Base-by-base conservation (phyloP, 1,140 invertebrate species). In the Bemisia tabaci region DNA sequence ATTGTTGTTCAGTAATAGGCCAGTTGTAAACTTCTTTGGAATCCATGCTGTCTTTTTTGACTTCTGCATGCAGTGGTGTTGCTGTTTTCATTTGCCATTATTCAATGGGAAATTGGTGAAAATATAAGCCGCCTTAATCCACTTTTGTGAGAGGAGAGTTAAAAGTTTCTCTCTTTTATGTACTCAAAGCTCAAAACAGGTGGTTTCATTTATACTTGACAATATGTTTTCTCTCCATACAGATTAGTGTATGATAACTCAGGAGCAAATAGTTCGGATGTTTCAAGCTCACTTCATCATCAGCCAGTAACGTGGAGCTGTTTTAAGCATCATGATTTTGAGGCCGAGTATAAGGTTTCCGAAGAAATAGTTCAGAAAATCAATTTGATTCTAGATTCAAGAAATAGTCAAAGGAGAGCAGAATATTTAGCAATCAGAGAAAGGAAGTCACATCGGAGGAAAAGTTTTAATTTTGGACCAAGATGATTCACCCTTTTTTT, bases 251-350 rank as follows among this genome's bases (percentile, higher is more conserved):
- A 68, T 62, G 67, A 68, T 60, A 67, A 64, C 23, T 66, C 67
- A 39, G 59, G 33, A 48, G 33, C 67, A 59, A 27, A 63, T 27
- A 63, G 22, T 21, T 66, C 60, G 22, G 63, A 58, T 65, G 58
- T 70, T 59, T 60, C 59, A 65, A 60, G 64, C 59, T 60, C 67
- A 60, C 65, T 59, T 59, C 60, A 62, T 22, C 26, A 60, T 33
- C 62, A 68, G n/a, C 26, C 33, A 59, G 48, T 60, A 68, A 59
- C 62, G 25, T 70, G 69, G 67, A 68, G 63, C 60, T 63, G 67
- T 77, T 94, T 91, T 73, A 92, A 94, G 76, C 85, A 88, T 74
- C 87, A 92, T 67, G 89, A 94, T 74, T 94, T 95, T 75, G 92
- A 95, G 78, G 84, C 87, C 23, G 89, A 93, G 68, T 80, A 84